Percentiles rank a stretch among this genome's conserved stretches.
Conservation (phyloP, 2,888 invertebrate genomes). For the Leptopilina syphax region DNA sequence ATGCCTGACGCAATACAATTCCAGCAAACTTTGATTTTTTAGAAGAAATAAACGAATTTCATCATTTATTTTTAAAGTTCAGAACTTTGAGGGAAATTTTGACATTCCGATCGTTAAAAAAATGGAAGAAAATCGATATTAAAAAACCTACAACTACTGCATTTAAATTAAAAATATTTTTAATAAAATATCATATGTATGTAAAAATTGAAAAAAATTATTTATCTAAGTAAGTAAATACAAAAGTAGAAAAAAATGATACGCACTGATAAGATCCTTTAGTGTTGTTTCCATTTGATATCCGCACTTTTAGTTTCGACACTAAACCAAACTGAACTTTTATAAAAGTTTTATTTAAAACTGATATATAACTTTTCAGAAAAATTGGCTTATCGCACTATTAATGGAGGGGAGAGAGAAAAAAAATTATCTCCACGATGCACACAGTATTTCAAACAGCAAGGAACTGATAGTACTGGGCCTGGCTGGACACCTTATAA, state of each 20-base stretch:
- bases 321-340: slow-evolving; percentile 16
- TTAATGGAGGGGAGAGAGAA: too few species aligned
- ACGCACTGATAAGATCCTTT: slow-evolving; percentile 6
- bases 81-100: too few species aligned
- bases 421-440: slow-evolving; percentile 20
- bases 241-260: neutral
- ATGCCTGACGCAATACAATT: too few species aligned
- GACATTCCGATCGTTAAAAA: too few species aligned
- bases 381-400: slow-evolving; percentile 13
- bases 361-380: slow-evolving; percentile 2
- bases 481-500: slow-evolving; percentile 51
- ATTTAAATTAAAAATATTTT: too few species aligned
- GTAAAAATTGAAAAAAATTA: too few species aligned
- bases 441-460: slow-evolving; percentile 6
- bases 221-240: neutral
- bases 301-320: slow-evolving; percentile 1
- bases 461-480: slow-evolving; percentile 50
- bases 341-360: slow-evolving; percentile 2
- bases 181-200: too few species aligned
- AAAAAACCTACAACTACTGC: too few species aligned
- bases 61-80: too few species aligned
- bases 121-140: too few species aligned
- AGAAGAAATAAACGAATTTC: too few species aligned
- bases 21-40: too few species aligned
- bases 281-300: neutral